These are phyloP conservation scores for Dioctria linearis DNA, from an alignment of 2,888 invertebrate species.

Conservation along the genomic window DNA sequence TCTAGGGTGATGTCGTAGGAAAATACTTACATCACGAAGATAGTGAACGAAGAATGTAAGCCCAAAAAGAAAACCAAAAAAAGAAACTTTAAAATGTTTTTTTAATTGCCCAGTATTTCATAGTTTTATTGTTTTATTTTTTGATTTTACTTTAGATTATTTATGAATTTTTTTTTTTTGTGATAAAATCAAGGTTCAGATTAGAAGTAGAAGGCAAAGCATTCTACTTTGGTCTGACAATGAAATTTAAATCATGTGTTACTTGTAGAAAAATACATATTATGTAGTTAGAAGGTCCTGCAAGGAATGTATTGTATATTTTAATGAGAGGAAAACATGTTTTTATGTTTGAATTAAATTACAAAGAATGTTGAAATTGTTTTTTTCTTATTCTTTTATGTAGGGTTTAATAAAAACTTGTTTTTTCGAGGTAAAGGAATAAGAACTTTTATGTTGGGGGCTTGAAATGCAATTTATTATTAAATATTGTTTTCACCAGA, in stretches of 20 bases:
- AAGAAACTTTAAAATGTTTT: neutral
- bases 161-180: neutral
- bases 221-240: neutral
- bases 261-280: neutral
- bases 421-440: no score
- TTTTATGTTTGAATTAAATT: conserved; percentile 26
- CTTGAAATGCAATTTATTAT: no score
- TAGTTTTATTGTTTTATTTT: neutral
- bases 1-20: neutral
- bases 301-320: neutral
- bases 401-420: no score
- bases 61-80: neutral
- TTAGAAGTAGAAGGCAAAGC: conserved; percentile 11
- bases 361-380: neutral
- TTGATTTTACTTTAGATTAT: neutral
- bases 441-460: no score
- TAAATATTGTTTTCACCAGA: no score
- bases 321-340: neutral
- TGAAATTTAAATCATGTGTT: conserved; percentile 3
- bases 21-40: neutral
- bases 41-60: neutral
- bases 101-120: neutral
- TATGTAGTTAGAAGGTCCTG: neutral
- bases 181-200: conserved; percentile 20
- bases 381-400: neutral